Evolutionary conservation across 2,797 vertebrate genomes (phyloP), one percentile per base, ranked within the genome.

Genomic region (Pterois miles): DNA sequence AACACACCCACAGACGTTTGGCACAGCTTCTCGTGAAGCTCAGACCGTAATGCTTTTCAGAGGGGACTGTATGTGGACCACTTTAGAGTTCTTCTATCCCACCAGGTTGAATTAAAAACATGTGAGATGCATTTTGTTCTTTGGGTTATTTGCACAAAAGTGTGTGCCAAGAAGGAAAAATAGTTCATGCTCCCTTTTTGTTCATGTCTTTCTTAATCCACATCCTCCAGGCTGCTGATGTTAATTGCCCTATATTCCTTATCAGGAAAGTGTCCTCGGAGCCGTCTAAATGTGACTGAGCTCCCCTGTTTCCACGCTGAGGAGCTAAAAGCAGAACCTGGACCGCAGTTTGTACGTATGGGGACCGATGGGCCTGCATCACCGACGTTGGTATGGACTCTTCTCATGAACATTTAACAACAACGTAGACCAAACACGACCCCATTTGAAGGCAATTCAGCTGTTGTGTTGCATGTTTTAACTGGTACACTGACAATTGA

Each of bases 191-290:
- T 53, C 65, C 66, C 18, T 40, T 62, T n/a, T 74, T 60, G 9
- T 74, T 81, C 60, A 50, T 75, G 53, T 58, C 66, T 74, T 73
- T 80, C 25, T 56, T 74, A 74, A 76, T 75, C 87, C 92, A 87
- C 68, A n/a, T 40, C 87, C 92, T 88, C 68, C 74, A 73, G 88
- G 87, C 87, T 70, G 72, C 71, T 73, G 56, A 46, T 59, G 78
- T 85, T 93, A 93, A 93, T 93, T 93, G 79, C 82, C 91, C 93
- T 80, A 94, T 72, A 91, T 94, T 93, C 91, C 54, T 78, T 71
- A 90, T 88, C 65, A 76, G 83, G 89, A 90, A 84, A 76, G 8
- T 76, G 59, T 80, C 88, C 88, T 89, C 46, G 2, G 77, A 84
- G 84, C 10, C 23, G 18, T 75, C 40, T 48, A 40, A 88, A 88